phyloP scores from a whole-genome alignment of 2,113 vertebrate species.

The Aythya baeri region DNA sequence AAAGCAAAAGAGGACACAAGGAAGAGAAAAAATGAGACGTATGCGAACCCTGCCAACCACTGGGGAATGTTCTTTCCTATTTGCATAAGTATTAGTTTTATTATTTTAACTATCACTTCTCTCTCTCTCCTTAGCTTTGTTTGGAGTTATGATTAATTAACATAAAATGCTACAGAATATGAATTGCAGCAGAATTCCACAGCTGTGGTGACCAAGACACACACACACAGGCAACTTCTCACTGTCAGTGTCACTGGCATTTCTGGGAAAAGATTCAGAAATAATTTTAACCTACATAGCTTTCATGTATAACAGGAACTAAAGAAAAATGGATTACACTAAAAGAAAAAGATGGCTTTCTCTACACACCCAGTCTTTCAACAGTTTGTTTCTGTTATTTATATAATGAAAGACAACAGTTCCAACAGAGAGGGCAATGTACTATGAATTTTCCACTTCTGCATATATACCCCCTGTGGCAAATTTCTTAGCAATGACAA shows the following conservation, averaged over 20 bases:
- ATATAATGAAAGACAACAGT: slow-evolving; percentile 43
- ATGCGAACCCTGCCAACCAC: not conserved
- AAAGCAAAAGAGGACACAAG: not conserved
- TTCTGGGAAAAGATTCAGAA: slow-evolving; percentile 20
- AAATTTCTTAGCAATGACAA: slow-evolving; percentile 18
- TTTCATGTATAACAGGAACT: not conserved
- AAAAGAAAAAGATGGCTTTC: not conserved
- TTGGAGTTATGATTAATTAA: slow-evolving; percentile 17
- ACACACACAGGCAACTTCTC: not conserved
- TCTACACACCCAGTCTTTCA: slow-evolving; percentile 1
- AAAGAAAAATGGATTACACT: not conserved
- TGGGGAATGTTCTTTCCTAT: not conserved
- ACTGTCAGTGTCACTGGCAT: not conserved
- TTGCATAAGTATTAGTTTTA: not conserved
- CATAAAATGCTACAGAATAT: not conserved
- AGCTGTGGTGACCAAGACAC: not conserved
- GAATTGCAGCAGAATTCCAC: not conserved
- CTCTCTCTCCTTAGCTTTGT: not conserved
- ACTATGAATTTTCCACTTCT: slow-evolving; percentile 53
- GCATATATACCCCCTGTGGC: not conserved
- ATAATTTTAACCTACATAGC: not conserved
- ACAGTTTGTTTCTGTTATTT: slow-evolving; percentile 30
- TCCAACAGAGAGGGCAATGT: slow-evolving; percentile 64
- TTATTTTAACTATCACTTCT: slow-evolving; percentile 8
- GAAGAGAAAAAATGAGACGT: not conserved